Evolutionary conservation across 2,888 invertebrate species (phyloP), one percentile per base, ranked within the genome.

Genomic region (Dolichopus griseipennis): DNA sequence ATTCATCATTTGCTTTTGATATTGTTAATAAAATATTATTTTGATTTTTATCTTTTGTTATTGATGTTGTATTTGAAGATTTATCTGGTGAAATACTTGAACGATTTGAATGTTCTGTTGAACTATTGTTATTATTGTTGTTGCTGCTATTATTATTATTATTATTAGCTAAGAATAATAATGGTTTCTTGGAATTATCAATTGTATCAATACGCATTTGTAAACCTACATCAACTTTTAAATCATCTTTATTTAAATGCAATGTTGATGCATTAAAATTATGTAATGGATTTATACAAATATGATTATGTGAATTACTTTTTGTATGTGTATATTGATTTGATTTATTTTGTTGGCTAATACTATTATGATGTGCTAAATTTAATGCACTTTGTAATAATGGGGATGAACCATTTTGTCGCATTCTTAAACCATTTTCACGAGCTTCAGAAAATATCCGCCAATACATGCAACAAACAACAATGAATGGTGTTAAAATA

Each of bases 391-490:
- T 81, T 72, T 82, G 81, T 41, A 82, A 71, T 67, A 82, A 71
- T 64, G 81, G 82, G 33, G 82, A 82, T 6, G 82, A 82, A 22
- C 81, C 82, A 68, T 82, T 82, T 68, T 82, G 81, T 2, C 81
- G 76, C 78, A 82, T 81, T 41, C 81, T 76, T 69, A 82, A 70
- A 1, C 82, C 81, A 70, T 82, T 82, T 68, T 80, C 81, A 4
- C 81, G 75, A 2, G 81, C 81, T 72, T 82, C 81, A 9, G 79
- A 79, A 69, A 81, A 80, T 68, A 82, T 82, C 67, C 81, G 76
- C 82, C 81, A 82, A 66, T 82, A 82, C 81, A 82, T 82, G 65
- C 79, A 78, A 64, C 82, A 81, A 0, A 82, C 81, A 34, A 82
- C 78, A 21, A 79, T 78, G 66, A 82, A 82, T 8, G 81, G 81